Evolutionary conservation across 2,797 vertebrate genomes (phyloP).

Genomic region (Channallabes apus): DNA sequence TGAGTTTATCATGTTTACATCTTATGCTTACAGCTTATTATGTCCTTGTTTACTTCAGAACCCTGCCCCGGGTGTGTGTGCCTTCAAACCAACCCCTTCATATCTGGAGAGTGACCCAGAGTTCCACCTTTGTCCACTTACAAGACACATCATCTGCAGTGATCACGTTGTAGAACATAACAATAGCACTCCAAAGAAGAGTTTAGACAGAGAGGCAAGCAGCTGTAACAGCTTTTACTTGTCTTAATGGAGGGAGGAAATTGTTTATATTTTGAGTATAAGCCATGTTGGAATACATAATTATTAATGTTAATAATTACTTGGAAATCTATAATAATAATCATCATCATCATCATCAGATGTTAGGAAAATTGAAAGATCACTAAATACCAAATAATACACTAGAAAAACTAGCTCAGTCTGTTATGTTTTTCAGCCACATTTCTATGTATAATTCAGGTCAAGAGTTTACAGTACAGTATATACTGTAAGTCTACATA

Average conservation of each 20-base stretch:
- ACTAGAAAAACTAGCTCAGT: neutral
- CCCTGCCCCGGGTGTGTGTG: conserved; percentile 80
- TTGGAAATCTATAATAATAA: neutral
- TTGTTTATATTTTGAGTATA: neutral
- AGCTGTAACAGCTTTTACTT: neutral
- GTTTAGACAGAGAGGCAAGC: conserved; percentile 77
- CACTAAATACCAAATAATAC: neutral
- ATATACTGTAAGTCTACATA: no score
- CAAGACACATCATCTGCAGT: conserved; percentile 73
- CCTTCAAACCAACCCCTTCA: conserved; percentile 72
- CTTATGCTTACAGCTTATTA: neutral
- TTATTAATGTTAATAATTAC: neutral
- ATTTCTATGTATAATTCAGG: neutral
- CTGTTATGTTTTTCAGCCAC: neutral
- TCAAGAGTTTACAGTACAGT: neutral
- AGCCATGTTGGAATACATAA: neutral
- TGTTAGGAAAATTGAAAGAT: neutral
- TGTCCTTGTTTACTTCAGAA: conserved; percentile 74
- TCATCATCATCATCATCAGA: neutral
- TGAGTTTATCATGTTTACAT: neutral
- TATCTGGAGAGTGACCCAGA: conserved; percentile 82
- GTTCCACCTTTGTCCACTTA: conserved; percentile 84
- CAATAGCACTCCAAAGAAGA: conserved; percentile 72
- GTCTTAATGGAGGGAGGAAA: neutral
- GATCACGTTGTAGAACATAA: conserved; percentile 55